These are phyloP conservation scores for Drosophila orena DNA, from an alignment of 1,140 invertebrate genomes.

Conservation along the genomic window DNA sequence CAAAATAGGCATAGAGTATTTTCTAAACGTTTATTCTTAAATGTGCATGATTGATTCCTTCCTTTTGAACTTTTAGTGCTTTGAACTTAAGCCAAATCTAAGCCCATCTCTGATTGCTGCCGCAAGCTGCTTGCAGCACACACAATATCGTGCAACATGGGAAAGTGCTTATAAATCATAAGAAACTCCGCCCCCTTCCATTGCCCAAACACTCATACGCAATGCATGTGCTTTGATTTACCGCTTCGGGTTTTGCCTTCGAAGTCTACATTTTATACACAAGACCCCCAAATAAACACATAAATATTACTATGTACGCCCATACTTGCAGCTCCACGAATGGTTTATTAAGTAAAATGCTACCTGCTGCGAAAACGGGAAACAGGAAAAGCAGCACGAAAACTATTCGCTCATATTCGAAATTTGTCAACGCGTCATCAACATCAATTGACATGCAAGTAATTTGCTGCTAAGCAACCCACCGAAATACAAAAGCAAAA, in stretches of 20 bases:
- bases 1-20: too few relatives aligned
- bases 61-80: too few relatives aligned
- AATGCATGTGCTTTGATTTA: slow-evolving; percentile 60
- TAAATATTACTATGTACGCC: slow-evolving; percentile 27
- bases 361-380: slow-evolving; percentile 35
- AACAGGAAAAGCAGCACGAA: slow-evolving; percentile 7
- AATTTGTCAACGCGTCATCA: slow-evolving; percentile 53
- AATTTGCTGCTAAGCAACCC: slow-evolving; percentile 77
- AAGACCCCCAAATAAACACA: slow-evolving; percentile 24
- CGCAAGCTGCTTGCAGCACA: slow-evolving; percentile 11
- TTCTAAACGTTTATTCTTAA: too few relatives aligned
- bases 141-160: slow-evolving; percentile 51
- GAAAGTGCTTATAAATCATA: slow-evolving; percentile 64
- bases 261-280: slow-evolving; percentile 53
- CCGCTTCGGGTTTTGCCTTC: slow-evolving; percentile 29
- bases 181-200: slow-evolving; percentile 11
- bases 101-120: slow-evolving; percentile 17
- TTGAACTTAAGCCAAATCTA: background rate
- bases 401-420: slow-evolving; percentile 49
- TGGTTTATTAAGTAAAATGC: slow-evolving; percentile 35
- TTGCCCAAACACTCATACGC: slow-evolving; percentile 34
- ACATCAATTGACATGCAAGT: slow-evolving; percentile 72
- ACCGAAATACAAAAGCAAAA: slow-evolving; percentile 42
- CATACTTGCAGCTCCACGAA: slow-evolving; percentile 1
- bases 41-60: too few relatives aligned